A percentile compares a stretch with the other conserved stretches of the same genome.
These are phyloP conservation scores for Clistopyga incitator DNA, from an alignment of 2,888 invertebrate genomes.

Conservation along the genomic window DNA sequence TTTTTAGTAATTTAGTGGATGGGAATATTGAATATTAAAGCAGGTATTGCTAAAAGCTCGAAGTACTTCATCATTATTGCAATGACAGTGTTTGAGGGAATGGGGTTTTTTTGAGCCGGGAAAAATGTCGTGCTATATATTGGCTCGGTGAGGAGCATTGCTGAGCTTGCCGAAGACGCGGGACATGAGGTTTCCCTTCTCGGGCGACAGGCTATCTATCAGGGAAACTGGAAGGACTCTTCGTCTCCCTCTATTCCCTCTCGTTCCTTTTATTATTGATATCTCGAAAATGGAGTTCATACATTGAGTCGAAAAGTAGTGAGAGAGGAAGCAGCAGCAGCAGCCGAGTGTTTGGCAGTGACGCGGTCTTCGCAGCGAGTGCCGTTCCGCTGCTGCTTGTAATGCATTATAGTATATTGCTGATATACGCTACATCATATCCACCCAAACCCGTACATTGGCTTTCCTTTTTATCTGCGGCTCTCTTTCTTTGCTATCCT, in stretches of 20 bases:
- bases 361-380: constrained; percentile 75
- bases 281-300: constrained; percentile 75
- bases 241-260: constrained; percentile 46
- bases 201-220: constrained; percentile 77
- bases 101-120: neutral
- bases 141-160: constrained; percentile 28
- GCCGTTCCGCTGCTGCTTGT: constrained; percentile 74
- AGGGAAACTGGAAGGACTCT: constrained; percentile 74
- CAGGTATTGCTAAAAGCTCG: neutral
- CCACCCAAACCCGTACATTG: constrained; percentile 40
- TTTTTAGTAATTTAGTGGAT: no score
- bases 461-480: constrained; percentile 46
- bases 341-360: constrained; percentile 79
- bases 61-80: neutral
- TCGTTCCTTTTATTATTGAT: constrained; percentile 79
- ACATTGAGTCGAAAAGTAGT: constrained; percentile 65
- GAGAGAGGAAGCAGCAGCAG: constrained; percentile 66
- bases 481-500: constrained; percentile 59
- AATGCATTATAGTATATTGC: constrained; percentile 73
- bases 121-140: constrained; percentile 33
- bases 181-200: constrained; percentile 20
- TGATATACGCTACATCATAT: constrained; percentile 33
- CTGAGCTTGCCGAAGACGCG: constrained; percentile 28
- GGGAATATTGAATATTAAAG: no score
- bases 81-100: neutral